Base-by-base conservation (phyloP, 2,888 invertebrate species). In the Orchestes rusci region DNA sequence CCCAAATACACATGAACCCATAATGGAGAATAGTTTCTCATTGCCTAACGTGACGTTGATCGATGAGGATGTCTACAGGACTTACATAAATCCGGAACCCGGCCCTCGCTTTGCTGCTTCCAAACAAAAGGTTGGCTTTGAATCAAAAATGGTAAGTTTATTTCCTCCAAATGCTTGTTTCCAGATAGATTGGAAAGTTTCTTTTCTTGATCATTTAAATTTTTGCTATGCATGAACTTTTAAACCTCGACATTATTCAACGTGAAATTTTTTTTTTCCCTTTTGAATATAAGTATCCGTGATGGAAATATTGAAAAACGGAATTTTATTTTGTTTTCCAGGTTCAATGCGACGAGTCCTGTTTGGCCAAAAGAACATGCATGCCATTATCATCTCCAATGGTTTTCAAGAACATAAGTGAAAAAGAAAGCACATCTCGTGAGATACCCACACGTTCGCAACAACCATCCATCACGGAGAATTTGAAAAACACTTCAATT, bases 51-150 rank as follows among this genome's bases (percentile, higher is more conserved):
- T 47, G n/a, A 35, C 32, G 10, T 23, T 19, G 17, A 53, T 57
- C 2, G 54, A 58, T 29, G 16, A 39, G 4, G 43, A 51, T 4
- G 39, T 59, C 19, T 60, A 59, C 48, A 55, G 52, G 42, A 57
- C 58, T 4, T 59, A 45, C 34, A 56, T 60, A n/a, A 55, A 59
- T 39, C 59, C 59, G 3, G 20, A 41, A 10, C 27, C 37, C 10
- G 12, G 18, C 16, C 16, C 23, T 19, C 16, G 18, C 2, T 28
- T 29, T 4, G 10, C 16, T 5, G 2, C 1, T 3, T 29, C 10
- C 20, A n/a, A 17, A 15, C 5, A 3, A 16, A 15, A 15, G 15
- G 1, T 34, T 2, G 47, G 47, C n/a, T 43, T 43, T 16, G 47
- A 34, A 15, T 40, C 40, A 4, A 48, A 48, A 33, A 30, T 2